Evolutionary conservation across 2,113 vertebrate genomes (phyloP), one percentile per base, ranked within the genome.

Genomic region (Pomatorhinus ruficollis): DNA sequence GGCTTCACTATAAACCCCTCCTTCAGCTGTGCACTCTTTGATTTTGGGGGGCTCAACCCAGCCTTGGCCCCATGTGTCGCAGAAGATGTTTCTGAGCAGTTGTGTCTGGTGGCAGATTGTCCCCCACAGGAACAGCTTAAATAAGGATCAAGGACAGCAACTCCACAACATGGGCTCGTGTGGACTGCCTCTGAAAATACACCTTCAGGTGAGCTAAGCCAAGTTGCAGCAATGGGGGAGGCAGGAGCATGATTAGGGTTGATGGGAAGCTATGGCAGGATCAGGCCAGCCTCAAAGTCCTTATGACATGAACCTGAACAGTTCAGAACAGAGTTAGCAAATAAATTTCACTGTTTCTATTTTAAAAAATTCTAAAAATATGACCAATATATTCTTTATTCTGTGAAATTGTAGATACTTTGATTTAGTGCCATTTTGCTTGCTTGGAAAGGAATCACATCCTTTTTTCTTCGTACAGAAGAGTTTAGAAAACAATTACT

Each of bases 51-150:
- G 6, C 10, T 80, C n/a, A 83, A 11, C 16, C 24, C 59, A 40
- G 37, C 42, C 28, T 84, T 78, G 52, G 31, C 49, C 14, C n/a
- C 11, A 17, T 2, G 0, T 1, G 0, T 30, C 65, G n/a, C n/a
- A 39, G 49, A 37, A 84, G 25, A 28, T 39, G 16, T 30, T 87
- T 74, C 61, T 56, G 56, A 75, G 57, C 31, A 37, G 24, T n/a
- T 61, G 15, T 0, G 1, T 7, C 42, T 59, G 23, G 19, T 50
- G 70, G 33, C 47, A 85, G 42, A 35, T 18, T 72, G 40, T 50
- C 27, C 56, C 54, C 37, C 0, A 0, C 1, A 2, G 40, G 11
- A 53, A 39, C 2, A 4, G 33, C 53, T 84, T 53, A 71, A 79
- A 59, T 28, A 64, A 61, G 37, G 59, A 87, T 23, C 17, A 79